phyloP scores from a whole-genome alignment of 2,113 vertebrate genomes.

The Mionectes macconnelli region DNA sequence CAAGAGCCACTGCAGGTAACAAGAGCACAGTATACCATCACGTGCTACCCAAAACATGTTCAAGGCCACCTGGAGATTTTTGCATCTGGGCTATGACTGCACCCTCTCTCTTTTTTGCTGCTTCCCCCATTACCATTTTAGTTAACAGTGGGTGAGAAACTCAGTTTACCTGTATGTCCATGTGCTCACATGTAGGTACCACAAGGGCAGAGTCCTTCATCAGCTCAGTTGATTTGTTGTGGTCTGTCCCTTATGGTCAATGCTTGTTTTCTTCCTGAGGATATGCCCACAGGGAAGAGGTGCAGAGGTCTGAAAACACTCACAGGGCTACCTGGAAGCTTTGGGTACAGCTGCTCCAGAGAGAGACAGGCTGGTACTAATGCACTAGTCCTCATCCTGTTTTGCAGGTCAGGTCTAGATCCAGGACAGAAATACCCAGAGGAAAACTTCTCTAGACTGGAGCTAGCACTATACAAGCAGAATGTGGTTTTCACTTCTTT shows the following conservation, averaged over 20 bases:
- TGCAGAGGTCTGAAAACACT: background rate
- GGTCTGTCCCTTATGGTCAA: background rate
- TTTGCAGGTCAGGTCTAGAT: background rate
- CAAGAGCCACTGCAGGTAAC: background rate
- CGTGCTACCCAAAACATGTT: background rate
- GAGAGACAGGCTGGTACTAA: background rate
- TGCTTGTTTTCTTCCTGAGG: background rate
- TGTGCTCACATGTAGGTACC: background rate
- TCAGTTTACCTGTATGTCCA: background rate
- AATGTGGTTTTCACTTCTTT: constrained; percentile 53
- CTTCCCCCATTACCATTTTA: background rate
- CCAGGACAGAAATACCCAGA: background rate
- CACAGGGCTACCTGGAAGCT: background rate
- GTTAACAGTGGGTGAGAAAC: background rate
- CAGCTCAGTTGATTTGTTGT: background rate
- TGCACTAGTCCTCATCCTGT: background rate
- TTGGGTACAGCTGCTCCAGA: background rate
- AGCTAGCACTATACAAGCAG: background rate
- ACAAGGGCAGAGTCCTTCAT: background rate
- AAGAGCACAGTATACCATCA: background rate
- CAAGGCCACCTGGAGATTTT: background rate
- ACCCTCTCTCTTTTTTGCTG: background rate
- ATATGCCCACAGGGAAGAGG: background rate
- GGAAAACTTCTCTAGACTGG: background rate
- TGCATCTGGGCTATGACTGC: background rate